phyloP scores from a whole-genome alignment of 2,888 invertebrate species.

The Galerucella pusilla region DNA sequence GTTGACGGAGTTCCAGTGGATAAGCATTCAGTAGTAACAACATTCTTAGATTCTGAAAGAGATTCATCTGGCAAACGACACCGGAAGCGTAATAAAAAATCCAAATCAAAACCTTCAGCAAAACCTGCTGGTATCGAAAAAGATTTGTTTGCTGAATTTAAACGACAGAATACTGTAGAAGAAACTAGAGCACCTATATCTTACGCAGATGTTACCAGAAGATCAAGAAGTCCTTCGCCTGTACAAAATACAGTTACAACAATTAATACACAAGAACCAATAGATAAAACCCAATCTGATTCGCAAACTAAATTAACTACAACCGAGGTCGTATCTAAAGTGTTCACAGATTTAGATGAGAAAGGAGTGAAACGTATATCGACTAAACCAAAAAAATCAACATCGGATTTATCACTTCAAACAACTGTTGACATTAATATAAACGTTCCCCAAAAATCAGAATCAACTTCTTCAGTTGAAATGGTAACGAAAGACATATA shows the following conservation, averaged over 20 bases:
- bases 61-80: constrained; percentile 50
- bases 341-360: constrained; percentile 56
- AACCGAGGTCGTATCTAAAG: constrained; percentile 54
- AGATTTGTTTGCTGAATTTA: constrained; percentile 55
- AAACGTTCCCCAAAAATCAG: constrained; percentile 44
- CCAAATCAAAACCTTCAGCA: constrained; percentile 39
- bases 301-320: neutral
- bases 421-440: constrained; percentile 50
- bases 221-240: constrained; percentile 57
- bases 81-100: constrained; percentile 43
- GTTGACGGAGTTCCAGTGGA: constrained; percentile 54
- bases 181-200: constrained; percentile 52
- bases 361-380: constrained; percentile 51
- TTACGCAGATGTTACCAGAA: constrained; percentile 57
- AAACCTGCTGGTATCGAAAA: constrained; percentile 43
- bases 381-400: constrained; percentile 37
- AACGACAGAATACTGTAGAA: constrained; percentile 52
- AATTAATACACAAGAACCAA: constrained; percentile 11
- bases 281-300: neutral
- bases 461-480: constrained; percentile 46
- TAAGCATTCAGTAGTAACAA: constrained; percentile 47
- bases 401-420: constrained; percentile 22
- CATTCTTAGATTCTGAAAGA: constrained; percentile 53
- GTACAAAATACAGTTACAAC: neutral
- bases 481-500: constrained; percentile 50